Base-by-base conservation (phyloP, 2,797 vertebrate genomes). In the Pelodytes ibericus region DNA sequence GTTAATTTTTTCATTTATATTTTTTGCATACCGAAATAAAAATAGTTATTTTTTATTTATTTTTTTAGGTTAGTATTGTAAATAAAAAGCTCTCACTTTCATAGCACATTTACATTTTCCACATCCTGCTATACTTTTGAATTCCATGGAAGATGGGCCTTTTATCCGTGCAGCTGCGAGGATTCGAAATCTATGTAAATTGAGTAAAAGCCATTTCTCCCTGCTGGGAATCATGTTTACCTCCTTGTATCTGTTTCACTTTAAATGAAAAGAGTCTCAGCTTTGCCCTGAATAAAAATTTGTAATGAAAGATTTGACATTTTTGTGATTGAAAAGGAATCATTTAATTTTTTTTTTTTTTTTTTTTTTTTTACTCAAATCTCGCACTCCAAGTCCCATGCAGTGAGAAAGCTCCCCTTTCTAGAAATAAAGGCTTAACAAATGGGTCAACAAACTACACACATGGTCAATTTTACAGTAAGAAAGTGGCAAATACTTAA, bases 141-240 rank as follows among this genome's bases (percentile, higher is more conserved):
- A 77, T 65, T 27, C 60, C 33, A 18, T 71, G 57, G 57, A 60
- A 77, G 60, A 71, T 41, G 36, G 25, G 59, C 49, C 61, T 64
- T 77, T 71, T 71, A 71, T 66, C 39, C 41, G 51, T 71, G 68
- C 75, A 77, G 75, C 75, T 77, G 75, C 61, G n/a, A 77, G 75
- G 58, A 77, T 49, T 71, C 75, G 59, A 39, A 66, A 71, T 71
- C 60, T 71, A 77, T 77, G 75, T 61, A 71, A 71, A 77, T 77
- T 4, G 9, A 65, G 75, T 71, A 65, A 39, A 77, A 18, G 68
- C 61, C 39, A 39, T 47, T 20, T 25, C 75, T 65, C 75, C 75
- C 75, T 30, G 68, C 75, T 77, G 75, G 47, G 75, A 51, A 61
- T 56, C 33, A 27, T 60, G 51, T 71, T 77, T 71, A 77, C 58